Evolutionary conservation across 2,888 invertebrate species (phyloP).

Genomic region (Rapana venosa): DNA sequence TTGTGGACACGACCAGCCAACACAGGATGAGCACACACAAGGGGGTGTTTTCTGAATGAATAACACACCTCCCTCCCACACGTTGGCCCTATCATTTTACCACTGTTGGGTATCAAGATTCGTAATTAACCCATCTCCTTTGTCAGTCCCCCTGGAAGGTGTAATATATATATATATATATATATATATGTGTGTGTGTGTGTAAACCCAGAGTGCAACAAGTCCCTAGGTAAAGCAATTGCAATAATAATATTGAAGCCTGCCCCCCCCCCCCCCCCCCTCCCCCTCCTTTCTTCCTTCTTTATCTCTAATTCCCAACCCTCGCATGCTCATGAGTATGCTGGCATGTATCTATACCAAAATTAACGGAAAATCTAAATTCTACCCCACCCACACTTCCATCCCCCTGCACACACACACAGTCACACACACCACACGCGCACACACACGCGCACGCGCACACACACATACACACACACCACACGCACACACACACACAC

Average conservation of each 20-base stretch:
- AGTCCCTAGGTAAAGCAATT: not conserved
- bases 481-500: too few species aligned
- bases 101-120: not conserved
- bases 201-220: too few species aligned
- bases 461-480: too few species aligned
- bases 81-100: not conserved
- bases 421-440: slow-evolving; percentile 8
- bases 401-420: not conserved
- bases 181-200: too few species aligned
- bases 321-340: too few species aligned
- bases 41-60: not conserved
- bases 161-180: not conserved
- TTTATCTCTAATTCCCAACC: too few species aligned
- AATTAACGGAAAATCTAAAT: not conserved
- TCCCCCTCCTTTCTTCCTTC: not conserved
- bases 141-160: too few species aligned
- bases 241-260: not conserved
- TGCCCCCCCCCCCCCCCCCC: not conserved
- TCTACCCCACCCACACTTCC: not conserved
- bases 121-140: not conserved
- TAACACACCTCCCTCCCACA: not conserved
- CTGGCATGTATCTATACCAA: too few species aligned
- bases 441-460: not conserved
- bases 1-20: slow-evolving; percentile 3
- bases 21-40: not conserved